phyloP scores from a whole-genome alignment of 2,113 vertebrate genomes.

The Channa argus region DNA sequence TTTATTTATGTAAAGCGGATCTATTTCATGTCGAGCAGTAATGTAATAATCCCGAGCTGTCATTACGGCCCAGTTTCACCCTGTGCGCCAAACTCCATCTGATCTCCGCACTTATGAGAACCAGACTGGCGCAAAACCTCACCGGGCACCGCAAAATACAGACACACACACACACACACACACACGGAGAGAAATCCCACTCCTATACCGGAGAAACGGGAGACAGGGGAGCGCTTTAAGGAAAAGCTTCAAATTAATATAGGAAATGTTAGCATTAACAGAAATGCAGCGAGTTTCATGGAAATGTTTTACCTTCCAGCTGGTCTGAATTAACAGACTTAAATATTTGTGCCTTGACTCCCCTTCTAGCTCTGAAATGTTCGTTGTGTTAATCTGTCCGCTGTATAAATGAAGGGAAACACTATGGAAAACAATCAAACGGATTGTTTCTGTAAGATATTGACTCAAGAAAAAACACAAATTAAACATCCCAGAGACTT shows the following conservation, averaged over 20 bases:
- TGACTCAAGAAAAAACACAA: not conserved
- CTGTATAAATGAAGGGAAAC: slow-evolving; percentile 33
- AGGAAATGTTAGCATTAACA: slow-evolving; percentile 82
- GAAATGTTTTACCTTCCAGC: slow-evolving; percentile 76
- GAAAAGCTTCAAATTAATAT: slow-evolving; percentile 78
- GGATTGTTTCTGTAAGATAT: not conserved
- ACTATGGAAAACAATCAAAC: slow-evolving; percentile 36
- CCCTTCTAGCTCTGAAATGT: slow-evolving; percentile 40
- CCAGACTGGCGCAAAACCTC: slow-evolving; percentile 77
- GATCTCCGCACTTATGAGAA: slow-evolving; percentile 82
- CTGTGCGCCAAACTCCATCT: slow-evolving; percentile 74
- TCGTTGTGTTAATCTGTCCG: slow-evolving; percentile 48
- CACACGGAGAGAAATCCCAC: slow-evolving; percentile 12
- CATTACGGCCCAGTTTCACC: slow-evolving; percentile 78
- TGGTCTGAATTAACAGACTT: slow-evolving; percentile 76
- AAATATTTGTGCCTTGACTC: slow-evolving; percentile 77
- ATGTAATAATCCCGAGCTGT: slow-evolving; percentile 87
- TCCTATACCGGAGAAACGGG: slow-evolving; percentile 51
- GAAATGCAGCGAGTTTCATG: slow-evolving; percentile 62
- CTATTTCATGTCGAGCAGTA: slow-evolving; percentile 85
- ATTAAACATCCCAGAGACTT: not conserved
- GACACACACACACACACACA: not conserved
- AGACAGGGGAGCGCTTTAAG: slow-evolving; percentile 69
- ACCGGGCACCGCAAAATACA: slow-evolving; percentile 44
- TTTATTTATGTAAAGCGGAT: slow-evolving; percentile 87